Percentiles rank a stretch among this genome's conserved stretches.
phyloP scores from a whole-genome alignment of 2,888 invertebrate genomes.

The Azorinus chamasolen region DNA sequence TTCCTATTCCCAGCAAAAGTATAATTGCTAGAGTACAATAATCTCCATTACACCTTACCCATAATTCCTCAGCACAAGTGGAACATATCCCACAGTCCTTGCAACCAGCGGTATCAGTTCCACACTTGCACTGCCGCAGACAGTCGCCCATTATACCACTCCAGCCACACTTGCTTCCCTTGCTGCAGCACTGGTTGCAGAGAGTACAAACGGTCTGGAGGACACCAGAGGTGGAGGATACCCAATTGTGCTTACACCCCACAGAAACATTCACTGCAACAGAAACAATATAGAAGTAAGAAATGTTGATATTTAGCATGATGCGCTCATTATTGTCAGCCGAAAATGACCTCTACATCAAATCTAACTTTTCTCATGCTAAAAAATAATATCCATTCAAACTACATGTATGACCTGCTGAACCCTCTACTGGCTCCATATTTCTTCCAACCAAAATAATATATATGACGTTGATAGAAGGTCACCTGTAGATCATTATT shows the following conservation, averaged over 20 bases:
- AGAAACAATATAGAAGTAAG: not conserved
- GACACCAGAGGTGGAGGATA: conserved; percentile 39
- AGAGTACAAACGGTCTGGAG: conserved; percentile 77
- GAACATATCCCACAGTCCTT: conserved; percentile 79
- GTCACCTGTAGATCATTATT: no score
- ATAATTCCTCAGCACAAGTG: conserved; percentile 72
- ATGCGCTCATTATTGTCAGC: no score
- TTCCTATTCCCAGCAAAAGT: no score
- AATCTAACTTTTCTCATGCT: no score
- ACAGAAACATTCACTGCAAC: conserved; percentile 77
- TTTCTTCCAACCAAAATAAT: no score
- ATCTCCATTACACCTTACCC: conserved; percentile 66
- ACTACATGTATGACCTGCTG: no score
- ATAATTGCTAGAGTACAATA: no score
- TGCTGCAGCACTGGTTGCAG: conserved; percentile 76
- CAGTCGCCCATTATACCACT: conserved; percentile 72
- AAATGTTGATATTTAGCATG: no score
- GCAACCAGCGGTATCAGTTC: conserved; percentile 72
- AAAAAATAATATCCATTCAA: no score
- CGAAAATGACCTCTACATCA: no score
- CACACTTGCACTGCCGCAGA: conserved; percentile 73
- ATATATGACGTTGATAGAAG: no score
- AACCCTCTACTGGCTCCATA: no score
- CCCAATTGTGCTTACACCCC: conserved; percentile 78
- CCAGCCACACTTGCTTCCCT: conserved; percentile 71